Percentiles rank a stretch among this genome's conserved stretches.
phyloP scores from a whole-genome alignment of 2,888 invertebrate species.

The Acanthacorydalis orientalis region DNA sequence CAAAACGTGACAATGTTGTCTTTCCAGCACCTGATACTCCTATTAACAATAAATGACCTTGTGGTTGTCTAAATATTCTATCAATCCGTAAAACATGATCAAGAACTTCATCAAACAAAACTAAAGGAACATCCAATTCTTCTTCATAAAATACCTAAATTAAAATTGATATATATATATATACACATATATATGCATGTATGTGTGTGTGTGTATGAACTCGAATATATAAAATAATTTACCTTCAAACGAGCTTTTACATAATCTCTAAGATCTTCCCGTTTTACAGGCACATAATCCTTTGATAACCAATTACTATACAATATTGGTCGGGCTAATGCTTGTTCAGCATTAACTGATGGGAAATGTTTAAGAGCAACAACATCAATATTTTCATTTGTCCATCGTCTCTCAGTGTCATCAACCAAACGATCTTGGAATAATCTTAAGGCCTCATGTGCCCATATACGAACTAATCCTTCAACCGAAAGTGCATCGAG shows the following conservation, averaged over 20 bases:
- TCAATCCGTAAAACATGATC: slow-evolving; percentile 98
- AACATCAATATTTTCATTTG: slow-evolving; percentile 90
- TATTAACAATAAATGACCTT: slow-evolving; percentile 92
- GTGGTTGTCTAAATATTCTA: slow-evolving; percentile 96
- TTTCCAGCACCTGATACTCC: slow-evolving; percentile 99
- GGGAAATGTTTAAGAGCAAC: slow-evolving; percentile 93
- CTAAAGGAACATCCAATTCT: slow-evolving; percentile 94
- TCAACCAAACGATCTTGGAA: slow-evolving; percentile 95
- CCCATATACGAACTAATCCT: slow-evolving; percentile 96
- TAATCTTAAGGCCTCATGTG: slow-evolving; percentile 92
- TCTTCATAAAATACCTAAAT: slow-evolving; percentile 91
- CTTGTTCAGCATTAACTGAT: slow-evolving; percentile 42
- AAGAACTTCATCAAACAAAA: slow-evolving; percentile 97
- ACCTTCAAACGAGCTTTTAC: slow-evolving; percentile 92
- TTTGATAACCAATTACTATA: slow-evolving; percentile 99
- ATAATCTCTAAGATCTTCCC: slow-evolving; percentile 89
- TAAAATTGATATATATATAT: neutral
- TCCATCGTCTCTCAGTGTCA: slow-evolving; percentile 90
- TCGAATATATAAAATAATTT: slow-evolving; percentile 5
- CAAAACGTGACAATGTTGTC: slow-evolving; percentile 96
- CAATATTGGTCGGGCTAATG: slow-evolving; percentile 84
- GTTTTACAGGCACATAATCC: slow-evolving; percentile 91
- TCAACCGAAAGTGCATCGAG: slow-evolving; percentile 82
- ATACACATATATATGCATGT: too few species aligned
- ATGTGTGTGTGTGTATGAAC: too few species aligned